Evolutionary conservation across 2,113 vertebrate genomes (phyloP).

Genomic region (Lota lota): DNA sequence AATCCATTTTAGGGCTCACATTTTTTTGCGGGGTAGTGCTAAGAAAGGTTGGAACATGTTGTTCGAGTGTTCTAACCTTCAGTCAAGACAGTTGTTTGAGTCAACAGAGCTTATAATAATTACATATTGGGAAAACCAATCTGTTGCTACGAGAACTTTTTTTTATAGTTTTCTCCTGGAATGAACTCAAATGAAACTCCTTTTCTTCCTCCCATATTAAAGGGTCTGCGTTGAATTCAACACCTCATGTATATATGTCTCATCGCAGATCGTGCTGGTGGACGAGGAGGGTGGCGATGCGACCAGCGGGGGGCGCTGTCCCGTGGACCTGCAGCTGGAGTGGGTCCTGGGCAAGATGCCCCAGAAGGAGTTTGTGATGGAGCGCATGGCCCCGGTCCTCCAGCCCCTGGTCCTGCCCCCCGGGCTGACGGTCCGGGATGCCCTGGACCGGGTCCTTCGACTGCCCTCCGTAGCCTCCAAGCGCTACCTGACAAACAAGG

Average conservation of each 20-base stretch:
- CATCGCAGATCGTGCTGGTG: constrained; percentile 76
- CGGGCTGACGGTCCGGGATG: constrained; percentile 69
- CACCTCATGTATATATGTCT: not conserved
- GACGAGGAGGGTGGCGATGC: constrained; percentile 49
- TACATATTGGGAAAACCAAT: too few species aligned
- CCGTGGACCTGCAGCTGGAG: constrained; percentile 86
- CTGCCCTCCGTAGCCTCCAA: constrained; percentile 89
- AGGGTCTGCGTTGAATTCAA: too few species aligned
- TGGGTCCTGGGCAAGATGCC: constrained; percentile 95
- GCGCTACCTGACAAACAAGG: constrained; percentile 94
- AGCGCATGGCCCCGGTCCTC: constrained; percentile 40
- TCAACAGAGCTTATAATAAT: too few species aligned
- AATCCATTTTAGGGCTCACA: too few species aligned
- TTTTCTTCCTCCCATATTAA: too few species aligned
- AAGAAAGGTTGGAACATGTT: too few species aligned
- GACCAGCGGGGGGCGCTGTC: constrained; percentile 40
- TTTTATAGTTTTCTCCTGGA: too few species aligned
- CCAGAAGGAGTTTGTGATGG: constrained; percentile 83
- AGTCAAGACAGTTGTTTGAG: too few species aligned
- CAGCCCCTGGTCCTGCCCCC: constrained; percentile 74
- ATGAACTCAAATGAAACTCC: too few species aligned
- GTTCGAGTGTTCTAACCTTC: too few species aligned
- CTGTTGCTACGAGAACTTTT: too few species aligned
- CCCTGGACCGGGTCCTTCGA: constrained; percentile 80
- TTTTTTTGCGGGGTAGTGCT: too few species aligned